Conservation (phyloP, 1,140 invertebrate genomes). For the Euura lappo region DNA sequence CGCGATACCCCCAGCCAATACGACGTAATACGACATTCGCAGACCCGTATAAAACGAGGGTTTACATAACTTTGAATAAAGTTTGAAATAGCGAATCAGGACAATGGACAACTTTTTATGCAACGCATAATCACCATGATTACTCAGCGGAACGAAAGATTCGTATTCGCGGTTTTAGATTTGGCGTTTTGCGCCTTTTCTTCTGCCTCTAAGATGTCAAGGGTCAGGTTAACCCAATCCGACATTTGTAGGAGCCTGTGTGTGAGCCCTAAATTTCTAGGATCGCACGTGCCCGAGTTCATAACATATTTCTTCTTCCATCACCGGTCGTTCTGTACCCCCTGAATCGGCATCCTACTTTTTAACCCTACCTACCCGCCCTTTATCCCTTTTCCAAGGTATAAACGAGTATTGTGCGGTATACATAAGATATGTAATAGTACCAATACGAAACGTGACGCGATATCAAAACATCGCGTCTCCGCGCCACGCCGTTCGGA, state of each 20-base stretch:
- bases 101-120: no score
- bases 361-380: neutral
- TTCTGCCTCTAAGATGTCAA: no score
- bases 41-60: no score
- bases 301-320: neutral
- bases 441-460: neutral
- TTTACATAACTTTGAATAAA: no score
- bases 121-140: no score
- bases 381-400: neutral
- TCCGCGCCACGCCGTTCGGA: neutral
- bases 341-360: neutral
- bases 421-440: slow-evolving; percentile 5
- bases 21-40: no score
- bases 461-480: neutral
- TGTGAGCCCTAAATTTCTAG: neutral
- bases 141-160: no score
- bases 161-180: no score
- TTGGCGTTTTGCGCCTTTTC: no score
- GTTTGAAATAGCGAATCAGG: no score
- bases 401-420: slow-evolving; percentile 1
- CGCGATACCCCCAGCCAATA: no score
- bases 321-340: neutral
- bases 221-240: neutral
- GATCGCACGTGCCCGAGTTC: slow-evolving; percentile 1
- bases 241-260: neutral